Base-by-base conservation (phyloP, 1,140 invertebrate genomes). In the Adelges cooleyi region DNA sequence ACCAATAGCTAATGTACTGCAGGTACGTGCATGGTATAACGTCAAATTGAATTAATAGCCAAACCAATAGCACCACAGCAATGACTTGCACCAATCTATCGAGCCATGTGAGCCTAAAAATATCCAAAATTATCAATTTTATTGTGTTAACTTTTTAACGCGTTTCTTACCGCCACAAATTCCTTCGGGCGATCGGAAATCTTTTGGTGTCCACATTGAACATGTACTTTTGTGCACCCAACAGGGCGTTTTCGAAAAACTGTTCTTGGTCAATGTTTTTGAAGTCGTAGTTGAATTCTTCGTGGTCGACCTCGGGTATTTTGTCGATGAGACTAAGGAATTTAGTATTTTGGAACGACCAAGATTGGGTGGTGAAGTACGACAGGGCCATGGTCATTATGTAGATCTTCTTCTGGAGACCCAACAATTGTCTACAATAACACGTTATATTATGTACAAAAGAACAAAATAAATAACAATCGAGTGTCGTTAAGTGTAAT, bases 301-400 rank as follows among this genome's bases (percentile, higher is more conserved):
- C 73, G 68, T 73, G 75, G 68, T 84, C 82, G 36, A 75, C 72
- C 13, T 71, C 69, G 10, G 74, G 71, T 69, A 84, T 71, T 27
- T 71, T 68, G 11, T 76, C 68, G 65, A 74, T 80, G 44, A 96
- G 77, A 38, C 79, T 80, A 67, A 83, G 79, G 23, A 94, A 86
- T 72, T 95, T 95, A 67, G 87, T 84, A 70, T 91, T 90, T 65
- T 82, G 81, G 76, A 96, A 96, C 68, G 83, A 81, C 92, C 92
- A 96, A 72, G 94, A 83, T 70, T 89, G 82, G 13, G 86, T 90
- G 51, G 91, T 95, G 75, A 96, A 97, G 74, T 90, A 96, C 73
- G 94, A 86, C 66, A 96, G 80, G 81, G 72, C 75, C 75, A 80
- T 78, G 79, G 82, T 90, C 81, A 76, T 82, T 77, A 76, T 76